Evolutionary conservation across 92 coral and sea anemone species (phyloP), one percentile per base, ranked within the genome.

Genomic region (Desmophyllum pertusum): DNA sequence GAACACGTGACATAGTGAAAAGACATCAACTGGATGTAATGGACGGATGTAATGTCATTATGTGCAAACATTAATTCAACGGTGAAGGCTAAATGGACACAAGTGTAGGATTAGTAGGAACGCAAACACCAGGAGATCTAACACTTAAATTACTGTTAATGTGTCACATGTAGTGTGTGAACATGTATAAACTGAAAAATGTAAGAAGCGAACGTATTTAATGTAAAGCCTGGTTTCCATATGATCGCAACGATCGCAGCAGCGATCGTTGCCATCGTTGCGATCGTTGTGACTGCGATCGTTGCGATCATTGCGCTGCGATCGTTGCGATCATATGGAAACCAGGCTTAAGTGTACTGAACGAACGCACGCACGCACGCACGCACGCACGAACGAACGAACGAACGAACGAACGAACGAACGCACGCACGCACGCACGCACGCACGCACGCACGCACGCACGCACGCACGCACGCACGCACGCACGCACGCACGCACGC

Each of bases 81-180:
- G 53, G 18, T 48, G 4, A 48, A 48, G 53, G 3, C 53, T 48
- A 14, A n/a, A 48, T 21, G 18, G 18, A 48, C 53, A 48, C 53
- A 48, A n/a, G n/a, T n/a, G 21, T 14, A 48, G 18, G 53, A 87
- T 81, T 87, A 86, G 89, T 89, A 40, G 37, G 40, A 82, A 81
- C 90, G 89, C 80, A 90, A 90, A 79, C n/a, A n/a, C n/a, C n/a
- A n/a, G n/a, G n/a, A n/a, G n/a, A n/a, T n/a, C n/a, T n/a, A n/a
- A n/a, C n/a, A n/a, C n/a, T n/a, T n/a, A n/a, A n/a, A n/a, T n/a
- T n/a, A n/a, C n/a, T n/a, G n/a, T n/a, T n/a, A n/a, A n/a, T n/a
- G n/a, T n/a, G n/a, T n/a, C n/a, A n/a, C n/a, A n/a, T n/a, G n/a
- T n/a, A n/a, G n/a, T n/a, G n/a, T n/a, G n/a, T n/a, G n/a, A n/a